A percentile compares a stretch with the other conserved stretches of the same genome.
These are phyloP conservation scores for Eupithecia tripunctaria DNA, from an alignment of 2,888 invertebrate species.

Conservation along the genomic window DNA sequence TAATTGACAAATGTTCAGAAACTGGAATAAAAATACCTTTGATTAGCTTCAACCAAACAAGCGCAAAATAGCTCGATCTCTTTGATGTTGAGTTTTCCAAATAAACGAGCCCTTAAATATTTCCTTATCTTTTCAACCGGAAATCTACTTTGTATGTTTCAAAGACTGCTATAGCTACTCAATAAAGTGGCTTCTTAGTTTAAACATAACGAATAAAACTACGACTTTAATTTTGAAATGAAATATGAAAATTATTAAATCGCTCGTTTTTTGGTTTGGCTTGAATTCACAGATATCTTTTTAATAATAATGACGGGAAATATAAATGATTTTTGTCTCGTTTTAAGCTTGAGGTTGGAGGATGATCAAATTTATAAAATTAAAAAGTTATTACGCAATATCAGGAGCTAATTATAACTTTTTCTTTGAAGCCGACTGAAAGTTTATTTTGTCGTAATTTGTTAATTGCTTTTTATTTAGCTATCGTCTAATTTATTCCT, in stretches of 20 bases:
- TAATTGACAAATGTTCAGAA: slow-evolving; percentile 25
- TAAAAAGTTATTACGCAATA: slow-evolving; percentile 13
- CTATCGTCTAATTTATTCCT: slow-evolving; percentile 15
- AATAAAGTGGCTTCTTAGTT: background rate
- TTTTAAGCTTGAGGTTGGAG: background rate
- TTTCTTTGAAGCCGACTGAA: slow-evolving; percentile 54
- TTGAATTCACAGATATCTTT: background rate
- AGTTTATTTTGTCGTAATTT: slow-evolving; percentile 39
- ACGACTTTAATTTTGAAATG: background rate
- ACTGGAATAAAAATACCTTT: slow-evolving; percentile 32
- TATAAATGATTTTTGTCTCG: background rate
- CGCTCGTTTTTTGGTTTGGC: background rate
- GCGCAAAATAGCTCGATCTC: slow-evolving; percentile 24
- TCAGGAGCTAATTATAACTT: slow-evolving; percentile 61
- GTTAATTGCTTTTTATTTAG: slow-evolving; percentile 19
- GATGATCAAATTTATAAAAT: slow-evolving; percentile 15
- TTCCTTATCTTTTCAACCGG: slow-evolving; percentile 8
- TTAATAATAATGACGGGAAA: background rate
- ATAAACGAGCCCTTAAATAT: slow-evolving; percentile 35
- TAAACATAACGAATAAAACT: background rate
- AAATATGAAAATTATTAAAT: background rate
- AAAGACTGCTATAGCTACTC: background rate
- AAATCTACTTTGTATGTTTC: slow-evolving; percentile 11
- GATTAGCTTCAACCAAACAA: slow-evolving; percentile 31
- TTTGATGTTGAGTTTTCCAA: slow-evolving; percentile 36